Evolutionary conservation across 2,113 vertebrate species (phyloP).

Genomic region (Mormyrus iriodes): DNA sequence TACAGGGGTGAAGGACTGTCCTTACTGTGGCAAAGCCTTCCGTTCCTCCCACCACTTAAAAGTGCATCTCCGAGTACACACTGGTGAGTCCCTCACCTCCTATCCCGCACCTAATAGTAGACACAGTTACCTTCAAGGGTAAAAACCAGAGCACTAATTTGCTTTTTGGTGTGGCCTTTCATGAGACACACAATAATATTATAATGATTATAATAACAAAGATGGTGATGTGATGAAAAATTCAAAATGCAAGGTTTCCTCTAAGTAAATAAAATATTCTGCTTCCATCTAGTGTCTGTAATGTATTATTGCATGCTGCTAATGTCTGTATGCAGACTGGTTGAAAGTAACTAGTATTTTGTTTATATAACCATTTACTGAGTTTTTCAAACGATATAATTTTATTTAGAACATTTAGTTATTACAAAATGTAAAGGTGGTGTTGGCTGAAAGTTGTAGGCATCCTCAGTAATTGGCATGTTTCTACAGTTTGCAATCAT

Average conservation of each 20-base stretch:
- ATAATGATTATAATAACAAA: not conserved
- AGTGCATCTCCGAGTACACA: slow-evolving; percentile 87
- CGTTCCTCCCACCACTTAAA: slow-evolving; percentile 89
- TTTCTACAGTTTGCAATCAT: slow-evolving; percentile 7
- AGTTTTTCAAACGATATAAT: not conserved
- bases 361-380: not conserved
- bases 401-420: not conserved
- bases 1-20: slow-evolving; percentile 80
- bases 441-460: not conserved
- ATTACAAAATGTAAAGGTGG: not conserved
- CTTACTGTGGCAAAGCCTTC: slow-evolving; percentile 88
- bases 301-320: slow-evolving; percentile 29
- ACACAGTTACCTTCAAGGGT: not conserved
- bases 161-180: not conserved
- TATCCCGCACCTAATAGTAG: not conserved
- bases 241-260: slow-evolving; percentile 19
- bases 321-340: not conserved
- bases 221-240: slow-evolving; percentile 5
- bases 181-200: not conserved
- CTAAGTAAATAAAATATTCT: slow-evolving; percentile 32
- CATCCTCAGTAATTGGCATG: not conserved
- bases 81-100: slow-evolving; percentile 64
- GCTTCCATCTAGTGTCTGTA: slow-evolving; percentile 52
- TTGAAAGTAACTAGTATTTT: not conserved
- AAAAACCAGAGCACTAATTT: not conserved